phyloP scores from a whole-genome alignment of 1,140 invertebrate species.

The Archegozetes longisetosus region DNA sequence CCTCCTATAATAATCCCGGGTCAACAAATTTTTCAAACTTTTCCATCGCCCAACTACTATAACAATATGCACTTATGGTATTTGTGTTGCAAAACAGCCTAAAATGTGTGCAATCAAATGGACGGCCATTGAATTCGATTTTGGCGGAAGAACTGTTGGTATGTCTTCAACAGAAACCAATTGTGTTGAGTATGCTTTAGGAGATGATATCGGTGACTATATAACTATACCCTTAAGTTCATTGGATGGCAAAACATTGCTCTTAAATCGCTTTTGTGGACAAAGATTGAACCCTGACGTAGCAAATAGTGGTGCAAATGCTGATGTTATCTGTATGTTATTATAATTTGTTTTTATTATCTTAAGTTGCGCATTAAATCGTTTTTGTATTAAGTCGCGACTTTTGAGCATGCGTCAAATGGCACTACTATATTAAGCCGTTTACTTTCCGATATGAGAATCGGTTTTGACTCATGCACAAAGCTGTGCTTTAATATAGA shows the following conservation, averaged over 20 bases:
- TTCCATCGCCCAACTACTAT: conserved; percentile 18
- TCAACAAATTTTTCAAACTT: not conserved
- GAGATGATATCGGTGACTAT: conserved; percentile 12
- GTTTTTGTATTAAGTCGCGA: too few species aligned
- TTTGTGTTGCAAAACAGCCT: conserved; percentile 34
- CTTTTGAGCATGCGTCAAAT: too few species aligned
- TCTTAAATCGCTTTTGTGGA: conserved; percentile 17
- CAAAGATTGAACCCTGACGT: conserved; percentile 12
- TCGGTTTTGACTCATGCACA: too few species aligned
- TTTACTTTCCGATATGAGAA: too few species aligned
- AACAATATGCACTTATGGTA: conserved; percentile 62
- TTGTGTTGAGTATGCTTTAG: not conserved
- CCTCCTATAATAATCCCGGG: not conserved
- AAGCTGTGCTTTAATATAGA: too few species aligned
- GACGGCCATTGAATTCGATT: conserved; percentile 17
- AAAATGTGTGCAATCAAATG: conserved; percentile 15
- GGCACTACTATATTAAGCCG: too few species aligned
- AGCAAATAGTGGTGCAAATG: not conserved
- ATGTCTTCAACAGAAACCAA: conserved; percentile 6
- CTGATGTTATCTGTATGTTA: conserved; percentile 16
- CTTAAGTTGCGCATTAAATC: too few species aligned
- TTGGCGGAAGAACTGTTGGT: conserved; percentile 13
- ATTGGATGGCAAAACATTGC: not conserved
- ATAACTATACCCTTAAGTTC: conserved; percentile 13
- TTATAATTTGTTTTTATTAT: conserved; percentile 1